Conservation (phyloP, 2,888 invertebrate species). For the Stomorhina lunata region DNA sequence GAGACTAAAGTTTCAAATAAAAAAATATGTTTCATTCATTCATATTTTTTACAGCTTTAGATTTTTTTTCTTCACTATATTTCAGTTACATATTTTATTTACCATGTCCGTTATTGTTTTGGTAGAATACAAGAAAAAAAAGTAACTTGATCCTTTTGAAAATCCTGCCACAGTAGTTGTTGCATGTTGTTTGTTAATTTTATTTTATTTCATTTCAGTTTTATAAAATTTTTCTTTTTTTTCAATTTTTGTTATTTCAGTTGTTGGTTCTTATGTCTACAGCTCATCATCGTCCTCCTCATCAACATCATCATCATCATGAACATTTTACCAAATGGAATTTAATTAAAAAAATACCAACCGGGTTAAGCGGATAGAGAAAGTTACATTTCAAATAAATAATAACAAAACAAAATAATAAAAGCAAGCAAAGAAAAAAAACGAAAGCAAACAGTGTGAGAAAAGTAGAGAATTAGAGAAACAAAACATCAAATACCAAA, state of each 20-base stretch:
- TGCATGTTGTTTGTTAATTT: conserved; percentile 25
- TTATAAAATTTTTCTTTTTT: background rate
- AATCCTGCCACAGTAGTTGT: conserved; percentile 1
- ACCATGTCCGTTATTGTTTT: conserved; percentile 7
- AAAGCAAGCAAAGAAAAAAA: background rate
- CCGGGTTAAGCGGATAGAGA: conserved; percentile 53
- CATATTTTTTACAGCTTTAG: background rate
- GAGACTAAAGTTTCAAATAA: background rate
- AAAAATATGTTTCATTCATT: background rate
- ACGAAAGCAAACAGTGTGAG: background rate
- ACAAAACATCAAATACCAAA: conserved; percentile 20
- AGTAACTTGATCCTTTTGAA: conserved; percentile 31
- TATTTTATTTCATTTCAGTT: conserved; percentile 15
- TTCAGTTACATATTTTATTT: conserved; percentile 9
- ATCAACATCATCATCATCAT: conserved; percentile 26
- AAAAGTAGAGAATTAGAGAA: background rate
- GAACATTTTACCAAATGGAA: conserved; percentile 60
- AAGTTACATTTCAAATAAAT: background rate
- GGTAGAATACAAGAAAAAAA: background rate
- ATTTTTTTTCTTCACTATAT: too few species aligned
- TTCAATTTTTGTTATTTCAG: background rate
- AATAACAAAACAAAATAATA: background rate
- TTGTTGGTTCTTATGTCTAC: conserved; percentile 27
- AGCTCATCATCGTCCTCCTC: conserved; percentile 39
- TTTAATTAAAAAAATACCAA: conserved; percentile 67